Base-by-base conservation (phyloP, 2,888 invertebrate species). In the Heteromyza rotundicornis region DNA sequence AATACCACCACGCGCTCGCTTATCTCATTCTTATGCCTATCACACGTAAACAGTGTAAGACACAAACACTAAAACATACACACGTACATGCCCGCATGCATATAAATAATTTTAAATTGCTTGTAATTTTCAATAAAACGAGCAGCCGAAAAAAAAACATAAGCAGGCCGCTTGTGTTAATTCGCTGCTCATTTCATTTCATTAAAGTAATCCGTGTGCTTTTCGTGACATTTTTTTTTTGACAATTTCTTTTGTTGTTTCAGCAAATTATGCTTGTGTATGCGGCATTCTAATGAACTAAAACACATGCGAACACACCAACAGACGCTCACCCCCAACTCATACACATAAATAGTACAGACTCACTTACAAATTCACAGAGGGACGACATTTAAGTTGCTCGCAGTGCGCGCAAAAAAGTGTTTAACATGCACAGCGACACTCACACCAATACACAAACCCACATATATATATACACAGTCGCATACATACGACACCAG, bases 91-190 rank as follows among this genome's bases (percentile, higher is more conserved):
- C 27, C 5, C 5, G n/a, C 40, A 40, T 40, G n/a, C 12, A 17
- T 52, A 65, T 67, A 68, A 68, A 68, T 68, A 65, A 67, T 68
- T 68, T 67, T 67, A 68, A 68, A 67, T 66, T 67, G 67, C 68
- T 65, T 65, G 64, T 68, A 65, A 68, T 67, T 68, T 65, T 68
- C 67, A 68, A 68, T 68, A 68, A 65, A 47, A 40, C 40, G 3
- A 8, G 40, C 40, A n/a, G 5, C 3, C 40, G 14, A 40, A n/a
- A 3, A n/a, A 40, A 40, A 7, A n/a, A 27, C 40, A n/a, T 7
- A 47, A 47, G n/a, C 14, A 19, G 14, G 47, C 47, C 47, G 17
- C 47, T 17, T 47, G 47, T 19, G 17, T 7, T 47, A 47, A 47
- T 47, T 40, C 24, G 55, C 55, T 40, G 55, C 55, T 40, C 55